phyloP scores from a whole-genome alignment of 2,797 vertebrate genomes.

The Petrocephalus sullivani region DNA sequence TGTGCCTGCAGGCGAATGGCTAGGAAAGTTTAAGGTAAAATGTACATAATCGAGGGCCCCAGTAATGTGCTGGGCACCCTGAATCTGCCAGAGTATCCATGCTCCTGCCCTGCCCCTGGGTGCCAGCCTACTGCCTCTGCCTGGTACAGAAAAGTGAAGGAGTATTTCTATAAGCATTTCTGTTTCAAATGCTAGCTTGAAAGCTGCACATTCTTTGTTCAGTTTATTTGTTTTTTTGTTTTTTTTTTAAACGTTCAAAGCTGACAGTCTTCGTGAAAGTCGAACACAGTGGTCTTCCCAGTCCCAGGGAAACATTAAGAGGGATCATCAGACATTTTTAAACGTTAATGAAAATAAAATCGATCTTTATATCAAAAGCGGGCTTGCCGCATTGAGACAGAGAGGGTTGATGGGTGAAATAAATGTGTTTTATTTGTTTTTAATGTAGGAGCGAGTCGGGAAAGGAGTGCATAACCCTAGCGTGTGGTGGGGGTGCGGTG shows the following conservation, averaged over 20 bases:
- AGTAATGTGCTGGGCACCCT: neutral
- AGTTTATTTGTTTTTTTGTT: neutral
- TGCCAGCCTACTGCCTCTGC: neutral
- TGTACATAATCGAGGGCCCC: neutral
- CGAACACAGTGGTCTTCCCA: neutral
- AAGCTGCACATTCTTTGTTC: neutral
- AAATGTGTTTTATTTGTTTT: constrained; percentile 12
- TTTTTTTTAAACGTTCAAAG: neutral
- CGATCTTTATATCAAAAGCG: neutral
- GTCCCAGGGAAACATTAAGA: neutral
- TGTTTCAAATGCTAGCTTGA: neutral
- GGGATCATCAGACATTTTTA: neutral
- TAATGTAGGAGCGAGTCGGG: neutral
- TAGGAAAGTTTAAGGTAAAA: neutral
- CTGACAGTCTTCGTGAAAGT: neutral
- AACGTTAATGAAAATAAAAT: constrained; percentile 1
- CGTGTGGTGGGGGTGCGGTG: neutral
- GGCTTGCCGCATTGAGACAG: neutral
- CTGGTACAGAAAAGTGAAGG: constrained; percentile 1
- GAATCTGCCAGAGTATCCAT: neutral
- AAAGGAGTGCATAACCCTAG: neutral
- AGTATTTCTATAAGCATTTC: neutral
- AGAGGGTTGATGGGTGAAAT: neutral
- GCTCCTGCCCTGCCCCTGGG: neutral
- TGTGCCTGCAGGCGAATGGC: neutral